phyloP scores from a whole-genome alignment of 2,113 vertebrate genomes.

The Sprattus sprattus region DNA sequence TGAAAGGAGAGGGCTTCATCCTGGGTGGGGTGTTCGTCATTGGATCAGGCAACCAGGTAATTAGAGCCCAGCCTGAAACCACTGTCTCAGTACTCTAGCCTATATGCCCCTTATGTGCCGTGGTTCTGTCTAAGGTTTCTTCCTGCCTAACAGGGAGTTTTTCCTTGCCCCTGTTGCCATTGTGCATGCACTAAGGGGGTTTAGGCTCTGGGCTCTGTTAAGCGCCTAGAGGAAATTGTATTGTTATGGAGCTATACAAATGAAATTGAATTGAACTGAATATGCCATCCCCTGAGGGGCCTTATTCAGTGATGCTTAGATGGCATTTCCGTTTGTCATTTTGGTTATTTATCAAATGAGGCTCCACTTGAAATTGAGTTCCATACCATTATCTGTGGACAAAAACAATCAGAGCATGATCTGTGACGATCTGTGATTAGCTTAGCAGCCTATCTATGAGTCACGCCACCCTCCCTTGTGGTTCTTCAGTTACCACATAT shows the following conservation, averaged over 20 bases:
- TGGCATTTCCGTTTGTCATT: background rate
- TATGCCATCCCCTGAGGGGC: background rate
- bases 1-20: slow-evolving; percentile 90
- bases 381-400: background rate
- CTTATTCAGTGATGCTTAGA: background rate
- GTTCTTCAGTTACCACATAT: background rate
- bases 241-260: no score
- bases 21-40: slow-evolving; percentile 94
- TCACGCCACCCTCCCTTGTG: background rate
- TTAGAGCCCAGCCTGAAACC: background rate
- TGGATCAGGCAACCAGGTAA: slow-evolving; percentile 88
- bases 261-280: no score
- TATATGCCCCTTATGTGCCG: no score
- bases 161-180: no score
- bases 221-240: no score
- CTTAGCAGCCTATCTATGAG: background rate
- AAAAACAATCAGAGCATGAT: background rate
- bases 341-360: background rate
- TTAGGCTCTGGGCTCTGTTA: no score
- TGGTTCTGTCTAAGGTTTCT: no score
- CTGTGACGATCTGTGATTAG: background rate
- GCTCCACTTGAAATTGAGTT: background rate
- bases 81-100: background rate
- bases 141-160: no score
- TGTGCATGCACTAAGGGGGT: no score